Percentiles rank a stretch among this genome's conserved stretches.
Evolutionary conservation across 2,797 vertebrate genomes (phyloP).

Genomic region (Hipposideros larvatus): DNA sequence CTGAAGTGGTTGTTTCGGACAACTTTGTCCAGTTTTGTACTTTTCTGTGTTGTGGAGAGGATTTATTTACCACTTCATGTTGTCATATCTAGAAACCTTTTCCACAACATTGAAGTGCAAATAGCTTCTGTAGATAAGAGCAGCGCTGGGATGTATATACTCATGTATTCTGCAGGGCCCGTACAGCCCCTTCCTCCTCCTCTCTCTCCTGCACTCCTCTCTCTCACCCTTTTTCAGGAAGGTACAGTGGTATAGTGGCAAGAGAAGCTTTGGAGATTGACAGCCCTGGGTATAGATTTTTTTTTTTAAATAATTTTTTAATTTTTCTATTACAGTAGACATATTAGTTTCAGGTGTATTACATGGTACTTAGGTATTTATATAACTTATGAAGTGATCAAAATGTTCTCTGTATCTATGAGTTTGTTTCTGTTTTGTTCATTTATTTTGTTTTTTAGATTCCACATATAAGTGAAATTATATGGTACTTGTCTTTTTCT

Average conservation of each 20-base stretch:
- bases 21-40: background rate
- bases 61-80: background rate
- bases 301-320: background rate
- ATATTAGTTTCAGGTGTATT: background rate
- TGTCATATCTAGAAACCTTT: background rate
- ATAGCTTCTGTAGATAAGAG: background rate
- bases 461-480: no score
- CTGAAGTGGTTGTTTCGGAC: background rate
- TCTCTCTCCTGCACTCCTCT: background rate
- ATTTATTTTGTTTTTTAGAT: no score
- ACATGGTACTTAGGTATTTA: no score
- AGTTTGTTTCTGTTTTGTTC: no score
- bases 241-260: background rate
- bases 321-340: background rate
- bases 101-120: background rate
- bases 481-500: no score
- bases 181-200: background rate
- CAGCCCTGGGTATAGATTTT: background rate
- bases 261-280: background rate
- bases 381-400: no score
- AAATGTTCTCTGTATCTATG: no score
- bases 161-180: background rate
- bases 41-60: background rate
- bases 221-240: background rate
- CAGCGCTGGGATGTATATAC: background rate